Percentiles rank a stretch among this genome's conserved stretches.
These are phyloP conservation scores for Trisateles emortualis DNA, from an alignment of 2,888 invertebrate genomes.

Conservation along the genomic window DNA sequence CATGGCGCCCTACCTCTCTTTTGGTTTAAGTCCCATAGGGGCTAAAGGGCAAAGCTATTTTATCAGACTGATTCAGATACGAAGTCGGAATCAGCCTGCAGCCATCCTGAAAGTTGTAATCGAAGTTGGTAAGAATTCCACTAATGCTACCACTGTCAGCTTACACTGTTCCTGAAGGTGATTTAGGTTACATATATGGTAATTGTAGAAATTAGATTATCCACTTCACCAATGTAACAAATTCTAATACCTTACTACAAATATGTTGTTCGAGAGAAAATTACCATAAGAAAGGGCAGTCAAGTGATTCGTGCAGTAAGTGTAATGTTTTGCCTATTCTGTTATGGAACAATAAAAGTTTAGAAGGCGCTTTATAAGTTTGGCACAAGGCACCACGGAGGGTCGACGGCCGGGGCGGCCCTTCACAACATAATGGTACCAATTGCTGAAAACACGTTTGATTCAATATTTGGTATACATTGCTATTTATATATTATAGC, in stretches of 20 bases:
- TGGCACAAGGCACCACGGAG: background rate
- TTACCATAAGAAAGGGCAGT: background rate
- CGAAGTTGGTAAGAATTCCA: too few relatives aligned
- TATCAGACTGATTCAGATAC: too few relatives aligned
- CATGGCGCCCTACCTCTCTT: too few relatives aligned
- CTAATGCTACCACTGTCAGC: too few relatives aligned
- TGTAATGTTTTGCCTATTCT: background rate
- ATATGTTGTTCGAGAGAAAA: background rate
- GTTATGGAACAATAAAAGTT: background rate
- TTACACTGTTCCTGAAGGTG: too few relatives aligned
- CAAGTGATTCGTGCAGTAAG: background rate
- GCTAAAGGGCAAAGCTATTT: too few relatives aligned
- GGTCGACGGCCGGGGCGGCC: background rate
- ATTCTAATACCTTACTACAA: background rate
- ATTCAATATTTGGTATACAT: background rate
- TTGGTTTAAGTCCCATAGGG: too few relatives aligned
- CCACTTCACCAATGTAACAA: background rate
- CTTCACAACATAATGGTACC: background rate
- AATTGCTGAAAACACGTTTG: background rate
- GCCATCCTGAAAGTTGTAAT: too few relatives aligned
- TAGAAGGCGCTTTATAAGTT: background rate
- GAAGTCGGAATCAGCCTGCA: too few relatives aligned
- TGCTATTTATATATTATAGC: too few relatives aligned
- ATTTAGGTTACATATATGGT: too few relatives aligned
- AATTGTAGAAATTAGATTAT: too few relatives aligned